Conservation (phyloP, 2,888 invertebrate species). For the Cristatella mucedo region DNA sequence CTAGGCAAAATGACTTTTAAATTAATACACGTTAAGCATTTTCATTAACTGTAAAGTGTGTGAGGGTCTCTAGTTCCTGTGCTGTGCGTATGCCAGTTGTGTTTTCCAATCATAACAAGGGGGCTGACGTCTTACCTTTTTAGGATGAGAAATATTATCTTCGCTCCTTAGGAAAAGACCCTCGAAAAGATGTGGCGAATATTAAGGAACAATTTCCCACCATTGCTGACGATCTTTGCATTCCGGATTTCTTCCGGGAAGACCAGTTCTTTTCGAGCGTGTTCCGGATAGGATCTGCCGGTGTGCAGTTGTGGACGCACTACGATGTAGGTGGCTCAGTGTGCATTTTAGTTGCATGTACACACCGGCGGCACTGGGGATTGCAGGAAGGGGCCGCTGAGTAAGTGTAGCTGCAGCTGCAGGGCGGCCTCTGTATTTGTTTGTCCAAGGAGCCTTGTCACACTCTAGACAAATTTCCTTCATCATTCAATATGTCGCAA, state of each 20-base stretch:
- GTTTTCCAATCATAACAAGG: too few species aligned
- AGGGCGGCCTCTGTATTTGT: too few species aligned
- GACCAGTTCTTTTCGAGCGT: constrained; percentile 43
- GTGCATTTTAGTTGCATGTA: too few species aligned
- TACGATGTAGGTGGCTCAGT: constrained; percentile 45
- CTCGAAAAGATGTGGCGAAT: constrained; percentile 41
- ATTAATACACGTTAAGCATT: not conserved
- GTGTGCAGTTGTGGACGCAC: constrained; percentile 44
- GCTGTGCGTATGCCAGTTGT: too few species aligned
- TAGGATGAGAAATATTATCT: constrained; percentile 37
- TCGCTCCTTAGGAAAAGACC: constrained; percentile 42
- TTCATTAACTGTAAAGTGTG: too few species aligned
- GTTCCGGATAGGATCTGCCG: constrained; percentile 42
- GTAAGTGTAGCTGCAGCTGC: too few species aligned
- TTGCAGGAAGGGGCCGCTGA: too few species aligned
- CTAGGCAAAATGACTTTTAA: constrained; percentile 19
- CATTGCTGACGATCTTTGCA: constrained; percentile 37
- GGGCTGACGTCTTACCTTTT: constrained; percentile 6
- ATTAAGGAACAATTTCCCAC: constrained; percentile 39
- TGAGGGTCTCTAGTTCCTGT: too few species aligned
- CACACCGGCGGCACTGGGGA: too few species aligned
- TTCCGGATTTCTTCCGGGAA: constrained; percentile 38
- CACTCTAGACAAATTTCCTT: too few species aligned
- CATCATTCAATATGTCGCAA: too few species aligned
- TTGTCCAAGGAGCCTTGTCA: too few species aligned